Base-by-base conservation (phyloP, 2,797 vertebrate genomes). In the Rhabdomys pumilio region DNA sequence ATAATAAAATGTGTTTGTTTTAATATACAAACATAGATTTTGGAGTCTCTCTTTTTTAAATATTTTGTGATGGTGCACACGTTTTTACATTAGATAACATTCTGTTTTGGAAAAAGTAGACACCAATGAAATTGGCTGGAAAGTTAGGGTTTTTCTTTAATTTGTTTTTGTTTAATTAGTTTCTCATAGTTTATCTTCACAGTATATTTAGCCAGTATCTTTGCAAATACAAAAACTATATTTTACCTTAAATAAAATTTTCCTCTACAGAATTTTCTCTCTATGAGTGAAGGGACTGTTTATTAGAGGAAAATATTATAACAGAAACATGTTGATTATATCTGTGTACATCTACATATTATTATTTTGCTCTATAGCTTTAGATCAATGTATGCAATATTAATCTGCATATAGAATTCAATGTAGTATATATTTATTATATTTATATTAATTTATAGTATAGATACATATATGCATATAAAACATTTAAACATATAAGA, bases 391-490 rank as follows among this genome's bases (percentile, higher is more conserved):
- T 38, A 72, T 72, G 15, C 9, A n/a, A 72, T 72, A 38, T 38
- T n/a, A 38, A n/a, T 20, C 38, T 38, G 38, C 7, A 38, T 38
- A 72, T 19, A n/a, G 14, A 72, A 38, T 3, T 19, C 3, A 72
- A 38, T 72, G 20, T 19, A n/a, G 5, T 11, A 19, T 17, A 69
- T n/a, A n/a, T 69, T 69, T n/a, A 69, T n/a, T 69, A 9, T 72
- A 38, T 38, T 72, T 72, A 72, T 38, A 38, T 38, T 38, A 72
- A n/a, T 38, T 20, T 38, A 20, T 38, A 72, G 2, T 12, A 57
- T 7, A 72, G 1, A 38, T n/a, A 1, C 0, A 57, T 3, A 44
- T 0, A 3, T 22, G 2, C 1, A 75, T 34, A 73, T 2, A 19
- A 31, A 53, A 34, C 2, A n/a, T 55, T 6, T 79, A 11, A 24